Evolutionary conservation across 2,113 vertebrate species (phyloP).

Genomic region (Herpailurus yagouaroundi): DNA sequence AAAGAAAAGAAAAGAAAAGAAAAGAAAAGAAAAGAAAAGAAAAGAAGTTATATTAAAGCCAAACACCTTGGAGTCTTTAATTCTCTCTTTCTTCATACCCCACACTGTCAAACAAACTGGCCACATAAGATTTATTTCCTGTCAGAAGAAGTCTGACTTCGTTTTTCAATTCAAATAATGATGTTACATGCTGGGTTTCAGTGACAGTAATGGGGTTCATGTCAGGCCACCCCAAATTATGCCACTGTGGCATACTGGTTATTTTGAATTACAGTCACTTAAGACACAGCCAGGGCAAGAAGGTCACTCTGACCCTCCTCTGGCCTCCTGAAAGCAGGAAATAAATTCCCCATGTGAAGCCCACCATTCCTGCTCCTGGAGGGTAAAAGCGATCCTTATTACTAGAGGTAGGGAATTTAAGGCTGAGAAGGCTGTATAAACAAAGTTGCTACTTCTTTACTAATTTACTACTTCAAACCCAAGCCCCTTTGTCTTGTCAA

Average conservation of each 20-base stretch:
- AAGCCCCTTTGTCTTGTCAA: not conserved
- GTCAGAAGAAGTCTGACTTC: not conserved
- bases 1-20: not conserved
- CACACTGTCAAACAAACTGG: not conserved
- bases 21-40: not conserved
- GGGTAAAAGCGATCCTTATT: not conserved
- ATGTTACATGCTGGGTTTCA: not conserved
- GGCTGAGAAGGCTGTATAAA: not conserved
- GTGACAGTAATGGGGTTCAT: not conserved
- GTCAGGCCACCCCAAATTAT: not conserved
- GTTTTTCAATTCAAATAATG: constrained; percentile 15
- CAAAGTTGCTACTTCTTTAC: not conserved
- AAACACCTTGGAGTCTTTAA: not conserved
- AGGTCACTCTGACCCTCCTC: not conserved
- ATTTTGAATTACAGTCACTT: not conserved
- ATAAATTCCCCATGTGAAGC: not conserved
- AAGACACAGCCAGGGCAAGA: not conserved
- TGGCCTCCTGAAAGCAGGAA: not conserved
- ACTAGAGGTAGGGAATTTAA: not conserved
- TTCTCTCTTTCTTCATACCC: not conserved
- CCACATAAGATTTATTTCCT: not conserved
- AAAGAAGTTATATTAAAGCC: not conserved
- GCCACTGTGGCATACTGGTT: not conserved
- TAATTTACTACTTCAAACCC: not conserved
- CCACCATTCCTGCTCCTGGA: not conserved